Conservation (phyloP, 2,888 invertebrate species). For the Philonicus albiceps region DNA sequence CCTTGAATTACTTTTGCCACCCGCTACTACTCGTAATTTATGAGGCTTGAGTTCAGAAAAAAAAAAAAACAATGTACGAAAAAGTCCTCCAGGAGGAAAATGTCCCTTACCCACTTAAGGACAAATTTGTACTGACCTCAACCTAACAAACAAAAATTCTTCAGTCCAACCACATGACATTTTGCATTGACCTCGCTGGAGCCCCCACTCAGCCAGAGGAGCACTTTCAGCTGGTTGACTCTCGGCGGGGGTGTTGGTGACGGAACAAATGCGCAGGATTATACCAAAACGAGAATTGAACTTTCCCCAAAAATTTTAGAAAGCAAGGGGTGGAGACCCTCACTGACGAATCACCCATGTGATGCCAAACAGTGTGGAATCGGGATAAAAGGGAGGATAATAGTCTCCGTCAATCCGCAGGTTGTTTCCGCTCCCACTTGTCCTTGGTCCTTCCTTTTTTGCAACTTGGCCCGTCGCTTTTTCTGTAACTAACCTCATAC, state of each 20-base stretch:
- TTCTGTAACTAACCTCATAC: conserved; percentile 27
- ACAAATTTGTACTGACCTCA: neutral
- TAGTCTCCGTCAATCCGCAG: neutral
- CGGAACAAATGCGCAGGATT: neutral
- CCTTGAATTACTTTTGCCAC: neutral
- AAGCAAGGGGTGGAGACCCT: neutral
- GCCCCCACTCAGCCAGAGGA: neutral
- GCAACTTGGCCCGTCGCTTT: neutral
- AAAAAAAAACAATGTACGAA: neutral
- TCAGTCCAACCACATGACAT: neutral
- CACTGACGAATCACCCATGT: neutral
- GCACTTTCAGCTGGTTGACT: neutral
- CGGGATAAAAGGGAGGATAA: neutral
- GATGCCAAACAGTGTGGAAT: neutral
- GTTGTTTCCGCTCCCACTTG: neutral
- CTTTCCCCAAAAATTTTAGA: neutral
- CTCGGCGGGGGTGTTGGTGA: neutral
- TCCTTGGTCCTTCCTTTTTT: neutral
- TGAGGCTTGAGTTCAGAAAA: too few relatives aligned
- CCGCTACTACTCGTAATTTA: neutral
- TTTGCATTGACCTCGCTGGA: neutral
- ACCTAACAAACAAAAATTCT: neutral
- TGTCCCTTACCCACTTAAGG: conserved; percentile 11
- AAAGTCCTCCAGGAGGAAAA: neutral
- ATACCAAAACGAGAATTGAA: neutral